Evolutionary conservation across 2,888 invertebrate genomes (phyloP).

Genomic region (Drosophila austrosaltans): DNA sequence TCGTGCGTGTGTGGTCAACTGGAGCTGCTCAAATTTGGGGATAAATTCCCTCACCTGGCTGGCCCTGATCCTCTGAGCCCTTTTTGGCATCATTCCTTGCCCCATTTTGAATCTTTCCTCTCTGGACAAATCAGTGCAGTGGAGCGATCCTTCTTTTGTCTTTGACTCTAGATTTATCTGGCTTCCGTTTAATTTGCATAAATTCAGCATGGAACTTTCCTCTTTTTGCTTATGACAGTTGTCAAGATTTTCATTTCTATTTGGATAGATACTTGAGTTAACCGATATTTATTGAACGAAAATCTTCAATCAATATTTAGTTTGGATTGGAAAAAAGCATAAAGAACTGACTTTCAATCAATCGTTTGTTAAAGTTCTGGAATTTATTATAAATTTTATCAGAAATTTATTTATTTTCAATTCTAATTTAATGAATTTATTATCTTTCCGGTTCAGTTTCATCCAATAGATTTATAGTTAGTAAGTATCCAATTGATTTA

Average conservation of each 20-base stretch:
- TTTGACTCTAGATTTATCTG: conserved; percentile 35
- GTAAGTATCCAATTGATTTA: too few relatives aligned
- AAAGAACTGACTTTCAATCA: too few relatives aligned
- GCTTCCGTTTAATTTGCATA: conserved; percentile 51
- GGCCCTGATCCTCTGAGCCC: conserved; percentile 15
- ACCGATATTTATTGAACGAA: too few relatives aligned
- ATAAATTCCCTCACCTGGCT: conserved; percentile 44
- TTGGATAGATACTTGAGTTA: too few relatives aligned
- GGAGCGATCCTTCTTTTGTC: neutral
- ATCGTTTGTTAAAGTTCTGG: too few relatives aligned
- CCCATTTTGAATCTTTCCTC: neutral
- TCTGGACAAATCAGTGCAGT: neutral
- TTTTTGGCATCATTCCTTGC: neutral
- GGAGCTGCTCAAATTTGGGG: conserved; percentile 39
- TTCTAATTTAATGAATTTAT: too few relatives aligned
- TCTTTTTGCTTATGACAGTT: conserved; percentile 16
- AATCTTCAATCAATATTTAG: too few relatives aligned
- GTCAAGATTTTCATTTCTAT: neutral
- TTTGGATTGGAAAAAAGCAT: too few relatives aligned
- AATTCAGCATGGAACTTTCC: conserved; percentile 16
- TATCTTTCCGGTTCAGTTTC: too few relatives aligned
- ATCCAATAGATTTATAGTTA: too few relatives aligned
- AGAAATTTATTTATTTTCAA: too few relatives aligned
- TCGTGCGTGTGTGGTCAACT: conserved; percentile 51
- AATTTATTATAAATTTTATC: too few relatives aligned